These are phyloP conservation scores for Danaus melanippus DNA, from an alignment of 1,140 invertebrate species.

Conservation along the genomic window DNA sequence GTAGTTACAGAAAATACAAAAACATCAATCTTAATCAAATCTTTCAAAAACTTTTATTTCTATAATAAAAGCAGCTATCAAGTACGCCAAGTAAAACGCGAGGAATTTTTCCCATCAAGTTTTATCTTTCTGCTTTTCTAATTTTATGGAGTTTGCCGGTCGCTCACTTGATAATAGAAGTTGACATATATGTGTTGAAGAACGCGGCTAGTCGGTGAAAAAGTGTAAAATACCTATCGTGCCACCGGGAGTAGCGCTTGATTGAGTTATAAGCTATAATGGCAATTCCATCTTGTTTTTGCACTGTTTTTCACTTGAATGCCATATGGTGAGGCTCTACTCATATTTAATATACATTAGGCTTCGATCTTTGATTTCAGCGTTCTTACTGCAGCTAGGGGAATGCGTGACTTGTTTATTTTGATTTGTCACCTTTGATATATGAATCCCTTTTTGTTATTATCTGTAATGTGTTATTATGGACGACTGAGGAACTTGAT, in stretches of 20 bases:
- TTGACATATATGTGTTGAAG: constrained; percentile 43
- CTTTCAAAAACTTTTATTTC: too few relatives aligned
- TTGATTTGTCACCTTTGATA: constrained; percentile 65
- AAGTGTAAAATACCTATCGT: constrained; percentile 61
- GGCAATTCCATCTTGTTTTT: constrained; percentile 64
- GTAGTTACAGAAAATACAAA: too few relatives aligned
- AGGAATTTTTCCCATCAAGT: constrained; percentile 45
- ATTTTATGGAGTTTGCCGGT: constrained; percentile 37
- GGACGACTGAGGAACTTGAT: constrained; percentile 47
- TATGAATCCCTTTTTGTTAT: constrained; percentile 63
- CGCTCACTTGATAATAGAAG: constrained; percentile 30
- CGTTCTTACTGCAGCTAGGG: constrained; percentile 49
- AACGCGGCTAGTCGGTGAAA: constrained; percentile 56
- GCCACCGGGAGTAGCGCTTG: constrained; percentile 38
- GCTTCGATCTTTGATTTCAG: constrained; percentile 53
- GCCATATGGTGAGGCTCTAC: constrained; percentile 50
- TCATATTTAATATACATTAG: constrained; percentile 68
- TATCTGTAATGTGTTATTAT: constrained; percentile 59
- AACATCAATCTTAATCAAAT: too few relatives aligned
- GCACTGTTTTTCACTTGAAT: constrained; percentile 63
- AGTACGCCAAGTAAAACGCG: constrained; percentile 25
- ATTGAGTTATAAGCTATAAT: constrained; percentile 70
- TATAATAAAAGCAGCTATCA: too few relatives aligned
- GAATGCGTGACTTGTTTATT: constrained; percentile 62
- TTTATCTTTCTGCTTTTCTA: constrained; percentile 38